Conservation (phyloP, 2,797 vertebrate genomes). For the Peromyscus nudipes region DNA sequence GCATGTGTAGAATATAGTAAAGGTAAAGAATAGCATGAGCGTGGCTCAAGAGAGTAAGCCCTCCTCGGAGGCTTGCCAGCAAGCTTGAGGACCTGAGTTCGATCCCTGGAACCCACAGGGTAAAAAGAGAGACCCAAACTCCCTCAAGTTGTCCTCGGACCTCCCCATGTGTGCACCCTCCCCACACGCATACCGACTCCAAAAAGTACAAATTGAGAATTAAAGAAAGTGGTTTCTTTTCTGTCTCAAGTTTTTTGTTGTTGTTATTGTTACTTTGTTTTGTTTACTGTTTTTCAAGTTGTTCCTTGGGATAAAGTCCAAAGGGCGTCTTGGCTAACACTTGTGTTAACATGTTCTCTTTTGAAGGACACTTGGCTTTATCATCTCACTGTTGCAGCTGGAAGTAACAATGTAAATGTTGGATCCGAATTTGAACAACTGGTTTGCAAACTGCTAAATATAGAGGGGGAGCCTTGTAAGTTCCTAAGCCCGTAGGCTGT, state of each 20-base stretch:
- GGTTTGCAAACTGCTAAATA: slow-evolving; percentile 94
- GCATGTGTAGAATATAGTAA: slow-evolving; percentile 15
- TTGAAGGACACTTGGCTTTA: slow-evolving; percentile 96
- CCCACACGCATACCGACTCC: not conserved
- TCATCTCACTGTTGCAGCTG: slow-evolving; percentile 95
- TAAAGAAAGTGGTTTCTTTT: not conserved
- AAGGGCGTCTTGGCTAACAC: slow-evolving; percentile 8
- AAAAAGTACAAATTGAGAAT: slow-evolving; percentile 30
- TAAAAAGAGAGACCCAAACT: not conserved
- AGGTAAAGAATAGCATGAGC: not conserved
- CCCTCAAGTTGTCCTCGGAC: not conserved
- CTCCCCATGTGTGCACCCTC: not conserved
- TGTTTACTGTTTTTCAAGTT: slow-evolving; percentile 5
- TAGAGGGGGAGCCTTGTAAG: slow-evolving; percentile 95
- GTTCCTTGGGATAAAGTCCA: slow-evolving; percentile 16
- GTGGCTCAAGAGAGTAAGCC: not conserved
- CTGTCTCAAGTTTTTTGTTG: not conserved
- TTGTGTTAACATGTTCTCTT: slow-evolving; percentile 69
- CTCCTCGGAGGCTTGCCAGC: not conserved
- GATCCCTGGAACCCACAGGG: not conserved
- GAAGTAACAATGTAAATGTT: slow-evolving; percentile 92
- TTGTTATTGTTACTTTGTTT: not conserved
- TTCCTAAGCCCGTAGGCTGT: slow-evolving; percentile 54
- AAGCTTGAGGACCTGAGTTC: not conserved
- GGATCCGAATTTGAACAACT: slow-evolving; percentile 98